These are phyloP conservation scores for Aphis craccivora DNA, from an alignment of 1,140 invertebrate genomes.

Conservation along the genomic window DNA sequence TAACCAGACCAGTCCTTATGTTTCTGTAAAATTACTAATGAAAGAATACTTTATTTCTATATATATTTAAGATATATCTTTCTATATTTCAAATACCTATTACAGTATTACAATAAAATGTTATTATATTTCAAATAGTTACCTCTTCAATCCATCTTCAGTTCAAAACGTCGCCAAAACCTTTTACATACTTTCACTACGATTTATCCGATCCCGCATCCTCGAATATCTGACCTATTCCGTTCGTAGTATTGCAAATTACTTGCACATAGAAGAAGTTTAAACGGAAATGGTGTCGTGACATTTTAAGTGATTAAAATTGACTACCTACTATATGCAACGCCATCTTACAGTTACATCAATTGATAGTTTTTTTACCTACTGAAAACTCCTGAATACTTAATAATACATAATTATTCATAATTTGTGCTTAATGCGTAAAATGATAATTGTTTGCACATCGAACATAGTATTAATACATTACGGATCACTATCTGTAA, in stretches of 20 bases:
- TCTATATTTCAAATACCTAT: neutral
- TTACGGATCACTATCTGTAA: neutral
- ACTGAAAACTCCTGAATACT: neutral
- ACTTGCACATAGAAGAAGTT: neutral
- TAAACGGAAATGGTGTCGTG: neutral
- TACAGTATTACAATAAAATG: neutral
- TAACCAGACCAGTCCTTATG: neutral
- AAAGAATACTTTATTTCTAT: neutral
- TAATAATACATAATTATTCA: neutral
- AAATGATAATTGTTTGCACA: neutral
- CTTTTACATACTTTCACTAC: neutral
- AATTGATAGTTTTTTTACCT: neutral
- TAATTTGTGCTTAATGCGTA: neutral
- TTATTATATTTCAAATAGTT: too few relatives aligned
- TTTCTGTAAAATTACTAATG: neutral
- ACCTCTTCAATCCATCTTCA: neutral
- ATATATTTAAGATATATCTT: neutral
- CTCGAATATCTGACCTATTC: neutral
- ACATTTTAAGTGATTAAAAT: neutral
- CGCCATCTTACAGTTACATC: neutral
- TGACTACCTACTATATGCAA: neutral
- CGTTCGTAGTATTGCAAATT: neutral
- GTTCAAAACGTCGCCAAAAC: neutral
- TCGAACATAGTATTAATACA: neutral
- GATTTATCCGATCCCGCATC: neutral